A percentile compares a stretch with the other conserved stretches of the same genome.
These are phyloP conservation scores for Alosa sapidissima DNA, from an alignment of 2,797 vertebrate genomes.

Conservation along the genomic window DNA sequence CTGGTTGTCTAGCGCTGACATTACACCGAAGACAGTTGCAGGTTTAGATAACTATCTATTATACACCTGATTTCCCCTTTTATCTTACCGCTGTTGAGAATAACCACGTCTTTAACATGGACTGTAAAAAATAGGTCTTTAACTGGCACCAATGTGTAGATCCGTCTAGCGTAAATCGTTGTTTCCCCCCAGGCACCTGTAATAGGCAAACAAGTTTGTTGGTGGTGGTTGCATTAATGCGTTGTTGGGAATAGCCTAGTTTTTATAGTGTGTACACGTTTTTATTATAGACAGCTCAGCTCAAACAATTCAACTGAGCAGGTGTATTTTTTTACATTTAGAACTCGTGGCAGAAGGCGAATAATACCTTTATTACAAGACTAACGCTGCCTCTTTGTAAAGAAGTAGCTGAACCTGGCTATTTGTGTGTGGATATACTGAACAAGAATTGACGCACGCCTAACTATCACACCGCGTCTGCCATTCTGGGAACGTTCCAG, in stretches of 20 bases:
- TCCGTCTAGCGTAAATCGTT: background rate
- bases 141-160: background rate
- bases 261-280: background rate
- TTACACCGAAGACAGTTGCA: background rate
- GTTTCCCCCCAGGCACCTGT: background rate
- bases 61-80: conserved; percentile 1
- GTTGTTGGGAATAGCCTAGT: background rate
- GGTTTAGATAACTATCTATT: background rate
- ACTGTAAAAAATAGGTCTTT: no score
- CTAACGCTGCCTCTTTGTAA: background rate
- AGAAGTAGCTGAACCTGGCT: background rate
- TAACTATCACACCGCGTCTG: conserved; percentile 39
- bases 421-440: background rate
- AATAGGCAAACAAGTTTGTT: background rate
- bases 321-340: background rate
- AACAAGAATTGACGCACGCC: conserved; percentile 1
- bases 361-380: background rate
- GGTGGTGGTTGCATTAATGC: background rate
- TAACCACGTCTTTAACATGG: background rate
- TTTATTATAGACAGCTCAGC: background rate
- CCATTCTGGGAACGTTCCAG: conserved; percentile 73
- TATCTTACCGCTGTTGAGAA: background rate
- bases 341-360: background rate
- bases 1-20: background rate
- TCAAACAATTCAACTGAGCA: background rate